phyloP scores from a whole-genome alignment of 2,113 vertebrate species.

The Rhineura floridana region DNA sequence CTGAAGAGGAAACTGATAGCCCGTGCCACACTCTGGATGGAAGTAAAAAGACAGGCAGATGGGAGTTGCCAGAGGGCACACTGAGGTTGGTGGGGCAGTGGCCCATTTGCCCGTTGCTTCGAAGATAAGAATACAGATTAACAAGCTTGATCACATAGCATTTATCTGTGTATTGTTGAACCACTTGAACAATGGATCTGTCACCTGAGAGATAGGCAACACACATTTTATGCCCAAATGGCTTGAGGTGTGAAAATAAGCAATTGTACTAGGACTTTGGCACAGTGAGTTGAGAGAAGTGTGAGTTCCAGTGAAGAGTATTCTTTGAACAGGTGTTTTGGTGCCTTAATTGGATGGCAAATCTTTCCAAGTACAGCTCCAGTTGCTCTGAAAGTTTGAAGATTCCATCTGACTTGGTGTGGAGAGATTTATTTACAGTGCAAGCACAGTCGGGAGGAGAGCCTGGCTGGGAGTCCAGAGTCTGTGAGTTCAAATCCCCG shows the following conservation, averaged over 20 bases:
- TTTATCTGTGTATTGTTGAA: no score
- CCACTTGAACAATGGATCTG: background rate
- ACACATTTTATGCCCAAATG: background rate
- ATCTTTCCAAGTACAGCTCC: slow-evolving; percentile 54
- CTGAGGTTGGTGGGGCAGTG: no score
- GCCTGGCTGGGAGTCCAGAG: no score
- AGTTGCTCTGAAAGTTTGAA: slow-evolving; percentile 41
- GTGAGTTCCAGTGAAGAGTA: slow-evolving; percentile 56
- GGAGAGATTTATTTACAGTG: no score
- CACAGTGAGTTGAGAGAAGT: slow-evolving; percentile 46
- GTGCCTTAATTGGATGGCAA: slow-evolving; percentile 53
- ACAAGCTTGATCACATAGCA: no score
- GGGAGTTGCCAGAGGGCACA: no score
- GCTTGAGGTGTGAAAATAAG: background rate
- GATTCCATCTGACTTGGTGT: slow-evolving; percentile 35
- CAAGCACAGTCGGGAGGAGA: no score
- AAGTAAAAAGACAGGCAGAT: no score
- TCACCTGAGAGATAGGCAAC: background rate
- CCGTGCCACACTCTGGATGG: no score
- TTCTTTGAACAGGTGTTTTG: slow-evolving; percentile 27
- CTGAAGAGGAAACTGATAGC: no score
- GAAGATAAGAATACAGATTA: background rate
- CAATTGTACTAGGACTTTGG: slow-evolving; percentile 38
- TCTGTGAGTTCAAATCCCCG: no score
- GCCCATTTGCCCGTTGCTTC: no score